Evolutionary conservation across 2,797 vertebrate species (phyloP).

Genomic region (Mareca strepera): DNA sequence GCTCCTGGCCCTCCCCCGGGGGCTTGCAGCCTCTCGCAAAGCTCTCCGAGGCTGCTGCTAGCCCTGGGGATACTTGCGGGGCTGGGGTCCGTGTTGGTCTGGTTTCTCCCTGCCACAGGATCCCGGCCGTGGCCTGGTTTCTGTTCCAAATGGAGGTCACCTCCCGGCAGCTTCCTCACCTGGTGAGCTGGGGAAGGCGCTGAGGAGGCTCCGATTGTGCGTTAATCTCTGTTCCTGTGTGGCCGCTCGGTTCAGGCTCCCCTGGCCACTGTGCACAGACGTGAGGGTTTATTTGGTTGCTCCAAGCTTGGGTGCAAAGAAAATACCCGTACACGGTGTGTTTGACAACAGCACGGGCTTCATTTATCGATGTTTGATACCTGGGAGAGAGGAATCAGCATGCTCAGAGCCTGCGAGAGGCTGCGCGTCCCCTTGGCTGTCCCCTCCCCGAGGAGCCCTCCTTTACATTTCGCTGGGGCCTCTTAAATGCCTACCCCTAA

Average conservation of each 20-base stretch:
- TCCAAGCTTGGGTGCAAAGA: neutral
- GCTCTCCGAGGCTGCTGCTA: neutral
- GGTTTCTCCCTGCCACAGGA: neutral
- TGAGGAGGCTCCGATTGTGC: neutral
- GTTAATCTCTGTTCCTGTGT: neutral
- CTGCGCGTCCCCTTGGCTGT: too few relatives aligned
- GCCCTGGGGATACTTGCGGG: neutral
- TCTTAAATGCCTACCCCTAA: fast-evolving
- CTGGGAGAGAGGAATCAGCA: neutral
- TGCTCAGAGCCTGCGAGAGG: neutral
- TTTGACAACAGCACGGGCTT: neutral
- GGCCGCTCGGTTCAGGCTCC: neutral
- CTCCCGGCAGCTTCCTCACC: neutral
- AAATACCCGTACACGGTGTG: neutral
- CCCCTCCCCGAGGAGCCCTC: fast-evolving
- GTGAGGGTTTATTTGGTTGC: neutral
- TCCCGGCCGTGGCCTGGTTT: neutral
- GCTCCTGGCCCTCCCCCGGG: too few relatives aligned
- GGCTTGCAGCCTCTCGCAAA: too few relatives aligned
- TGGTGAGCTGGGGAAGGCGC: neutral
- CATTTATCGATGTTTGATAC: neutral
- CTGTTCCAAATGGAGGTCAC: neutral
- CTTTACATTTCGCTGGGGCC: fast-evolving
- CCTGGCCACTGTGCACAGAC: neutral
- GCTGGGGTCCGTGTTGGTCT: neutral